Percentiles rank a stretch among this genome's conserved stretches.
Conservation (phyloP, 2,888 invertebrate species). For the Andrena fulva region DNA sequence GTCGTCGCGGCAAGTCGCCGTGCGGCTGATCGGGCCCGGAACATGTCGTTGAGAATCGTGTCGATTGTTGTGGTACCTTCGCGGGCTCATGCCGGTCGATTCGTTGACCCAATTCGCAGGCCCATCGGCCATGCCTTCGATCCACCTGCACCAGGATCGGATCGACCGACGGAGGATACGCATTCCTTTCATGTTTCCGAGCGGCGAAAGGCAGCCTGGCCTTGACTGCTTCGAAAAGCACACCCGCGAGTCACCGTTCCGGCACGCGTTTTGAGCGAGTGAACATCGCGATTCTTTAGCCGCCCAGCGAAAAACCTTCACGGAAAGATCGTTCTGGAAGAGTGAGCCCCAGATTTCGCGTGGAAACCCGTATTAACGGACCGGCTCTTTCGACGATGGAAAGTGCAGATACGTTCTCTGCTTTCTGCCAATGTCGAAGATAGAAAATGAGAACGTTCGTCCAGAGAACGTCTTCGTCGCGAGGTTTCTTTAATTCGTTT, state of each 20-base stretch:
- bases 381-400: constrained; percentile 8
- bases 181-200: constrained; percentile 40
- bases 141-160: constrained; percentile 65
- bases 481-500: not conserved
- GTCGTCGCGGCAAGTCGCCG: not conserved
- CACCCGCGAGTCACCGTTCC: constrained; percentile 34
- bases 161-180: constrained; percentile 38
- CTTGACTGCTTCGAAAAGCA: constrained; percentile 52
- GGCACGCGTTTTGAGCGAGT: constrained; percentile 36
- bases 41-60: constrained; percentile 40
- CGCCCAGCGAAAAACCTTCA: constrained; percentile 1
- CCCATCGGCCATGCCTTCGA: constrained; percentile 53
- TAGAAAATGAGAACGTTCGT: not conserved
- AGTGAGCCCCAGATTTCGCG: not conserved
- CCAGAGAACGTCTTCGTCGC: not conserved
- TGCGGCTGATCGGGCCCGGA: constrained; percentile 2
- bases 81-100: constrained; percentile 48
- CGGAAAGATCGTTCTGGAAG: constrained; percentile 17
- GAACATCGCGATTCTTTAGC: constrained; percentile 15
- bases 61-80: constrained; percentile 53
- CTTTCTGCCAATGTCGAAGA: not conserved
- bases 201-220: constrained; percentile 52
- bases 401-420: constrained; percentile 11
- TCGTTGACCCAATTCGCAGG: constrained; percentile 72
- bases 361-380: constrained; percentile 10